Conservation (phyloP, 2,888 invertebrate species). For the Prenolepis imparis region DNA sequence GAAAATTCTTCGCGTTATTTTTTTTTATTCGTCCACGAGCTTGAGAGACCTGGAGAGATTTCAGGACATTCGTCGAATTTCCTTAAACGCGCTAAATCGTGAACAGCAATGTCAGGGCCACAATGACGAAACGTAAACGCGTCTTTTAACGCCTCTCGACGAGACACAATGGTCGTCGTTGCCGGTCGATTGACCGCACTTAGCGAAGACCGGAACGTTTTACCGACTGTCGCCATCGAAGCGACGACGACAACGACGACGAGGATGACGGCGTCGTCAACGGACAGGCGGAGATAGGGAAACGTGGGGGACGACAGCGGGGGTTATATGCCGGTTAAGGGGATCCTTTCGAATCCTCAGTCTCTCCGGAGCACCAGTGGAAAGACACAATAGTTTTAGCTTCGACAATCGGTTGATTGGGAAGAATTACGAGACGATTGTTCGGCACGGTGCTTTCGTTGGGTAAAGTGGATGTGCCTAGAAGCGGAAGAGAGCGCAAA, state of each 20-base stretch:
- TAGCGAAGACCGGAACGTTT: conserved; percentile 68
- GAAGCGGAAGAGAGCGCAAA: conserved; percentile 66
- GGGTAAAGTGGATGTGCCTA: conserved; percentile 77
- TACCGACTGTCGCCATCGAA: conserved; percentile 62
- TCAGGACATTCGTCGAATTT: conserved; percentile 27
- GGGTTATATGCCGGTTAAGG: conserved; percentile 65
- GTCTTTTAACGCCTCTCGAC: conserved; percentile 78
- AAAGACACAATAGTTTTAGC: conserved; percentile 83
- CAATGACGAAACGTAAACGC: conserved; percentile 73
- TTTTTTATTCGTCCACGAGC: not conserved
- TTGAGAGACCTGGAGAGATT: not conserved
- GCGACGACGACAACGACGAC: conserved; percentile 35
- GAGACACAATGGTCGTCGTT: conserved; percentile 78
- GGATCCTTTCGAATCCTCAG: conserved; percentile 61
- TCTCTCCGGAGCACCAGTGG: conserved; percentile 39
- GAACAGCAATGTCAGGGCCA: conserved; percentile 53
- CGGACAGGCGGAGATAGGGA: conserved; percentile 25
- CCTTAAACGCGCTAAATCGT: conserved; percentile 61
- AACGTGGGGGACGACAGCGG: conserved; percentile 32
- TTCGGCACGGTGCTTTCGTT: conserved; percentile 75
- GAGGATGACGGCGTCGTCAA: conserved; percentile 53
- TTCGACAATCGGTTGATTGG: conserved; percentile 84
- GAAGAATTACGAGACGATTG: conserved; percentile 83
- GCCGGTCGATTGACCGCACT: conserved; percentile 80
- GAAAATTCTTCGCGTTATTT: not conserved